phyloP scores from a whole-genome alignment of 2,888 invertebrate genomes.

The Pseudanteris insignis region DNA sequence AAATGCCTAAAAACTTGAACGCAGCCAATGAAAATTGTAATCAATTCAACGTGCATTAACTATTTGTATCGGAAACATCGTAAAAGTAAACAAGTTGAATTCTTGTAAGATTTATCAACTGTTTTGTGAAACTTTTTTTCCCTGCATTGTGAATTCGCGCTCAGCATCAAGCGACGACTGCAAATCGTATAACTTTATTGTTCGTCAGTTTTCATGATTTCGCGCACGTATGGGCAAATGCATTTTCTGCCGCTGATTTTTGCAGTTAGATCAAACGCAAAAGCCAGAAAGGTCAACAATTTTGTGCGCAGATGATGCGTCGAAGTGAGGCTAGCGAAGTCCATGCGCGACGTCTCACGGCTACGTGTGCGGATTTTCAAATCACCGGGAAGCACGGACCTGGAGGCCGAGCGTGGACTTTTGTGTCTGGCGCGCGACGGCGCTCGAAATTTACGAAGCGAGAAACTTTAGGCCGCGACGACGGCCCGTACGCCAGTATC shows the following conservation, averaged over 20 bases:
- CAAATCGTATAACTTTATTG: constrained; percentile 14
- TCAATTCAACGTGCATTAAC: no score
- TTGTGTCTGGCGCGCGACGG: not conserved
- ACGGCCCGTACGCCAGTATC: not conserved
- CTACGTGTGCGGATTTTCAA: constrained; percentile 16
- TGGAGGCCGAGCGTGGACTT: constrained; percentile 12
- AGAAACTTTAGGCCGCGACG: constrained; percentile 20
- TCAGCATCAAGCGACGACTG: no score
- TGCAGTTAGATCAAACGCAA: constrained; percentile 33
- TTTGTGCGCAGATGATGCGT: constrained; percentile 31
- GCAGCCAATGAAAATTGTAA: no score
- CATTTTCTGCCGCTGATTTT: constrained; percentile 15
- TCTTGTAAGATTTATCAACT: no score
- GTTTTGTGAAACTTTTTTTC: no score
- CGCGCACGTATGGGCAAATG: constrained; percentile 19
- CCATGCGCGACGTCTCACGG: constrained; percentile 16
- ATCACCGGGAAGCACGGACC: constrained; percentile 3
- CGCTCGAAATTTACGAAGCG: constrained; percentile 15
- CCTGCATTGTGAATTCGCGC: no score
- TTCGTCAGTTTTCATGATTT: constrained; percentile 13
- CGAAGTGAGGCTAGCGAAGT: constrained; percentile 16
- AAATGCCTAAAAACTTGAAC: no score
- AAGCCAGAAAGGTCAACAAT: constrained; percentile 34
- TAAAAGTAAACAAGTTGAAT: no score
- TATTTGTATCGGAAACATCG: no score